Conservation (phyloP, 2,113 vertebrate genomes). For the Callocephalon fimbriatum region DNA sequence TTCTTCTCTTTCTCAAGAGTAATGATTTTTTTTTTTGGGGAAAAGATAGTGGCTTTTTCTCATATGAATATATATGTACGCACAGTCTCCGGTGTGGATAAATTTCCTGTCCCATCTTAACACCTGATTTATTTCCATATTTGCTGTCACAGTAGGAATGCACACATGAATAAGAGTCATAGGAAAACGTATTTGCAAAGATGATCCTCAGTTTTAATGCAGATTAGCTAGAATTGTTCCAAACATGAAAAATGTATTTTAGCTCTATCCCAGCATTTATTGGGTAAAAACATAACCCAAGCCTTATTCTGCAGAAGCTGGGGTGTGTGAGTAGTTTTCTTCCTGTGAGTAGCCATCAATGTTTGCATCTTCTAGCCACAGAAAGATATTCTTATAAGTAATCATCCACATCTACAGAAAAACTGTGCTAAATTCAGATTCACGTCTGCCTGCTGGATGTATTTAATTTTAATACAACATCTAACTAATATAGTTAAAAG, state of each 20-base stretch:
- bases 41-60: neutral
- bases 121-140: slow-evolving; percentile 49
- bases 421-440: slow-evolving; percentile 65
- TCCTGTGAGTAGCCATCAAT: neutral
- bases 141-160: slow-evolving; percentile 63
- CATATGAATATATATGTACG: neutral
- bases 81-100: neutral
- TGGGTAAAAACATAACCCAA: neutral
- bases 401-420: slow-evolving; percentile 55
- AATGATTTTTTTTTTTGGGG: neutral
- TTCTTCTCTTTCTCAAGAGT: neutral
- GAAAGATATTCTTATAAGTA: slow-evolving; percentile 45
- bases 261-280: neutral
- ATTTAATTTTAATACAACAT: slow-evolving; percentile 60
- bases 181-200: slow-evolving; percentile 28
- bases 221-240: slow-evolving; percentile 61
- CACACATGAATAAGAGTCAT: slow-evolving; percentile 23
- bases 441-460: slow-evolving; percentile 53
- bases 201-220: slow-evolving; percentile 70
- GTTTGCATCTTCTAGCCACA: neutral
- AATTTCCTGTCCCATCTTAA: slow-evolving; percentile 61
- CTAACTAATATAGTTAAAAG: slow-evolving; percentile 51
- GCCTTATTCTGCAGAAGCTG: neutral
- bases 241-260: slow-evolving; percentile 37
- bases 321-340: neutral